Evolutionary conservation across 2,797 vertebrate species (phyloP).

Genomic region (Pseudomugil tenellus): DNA sequence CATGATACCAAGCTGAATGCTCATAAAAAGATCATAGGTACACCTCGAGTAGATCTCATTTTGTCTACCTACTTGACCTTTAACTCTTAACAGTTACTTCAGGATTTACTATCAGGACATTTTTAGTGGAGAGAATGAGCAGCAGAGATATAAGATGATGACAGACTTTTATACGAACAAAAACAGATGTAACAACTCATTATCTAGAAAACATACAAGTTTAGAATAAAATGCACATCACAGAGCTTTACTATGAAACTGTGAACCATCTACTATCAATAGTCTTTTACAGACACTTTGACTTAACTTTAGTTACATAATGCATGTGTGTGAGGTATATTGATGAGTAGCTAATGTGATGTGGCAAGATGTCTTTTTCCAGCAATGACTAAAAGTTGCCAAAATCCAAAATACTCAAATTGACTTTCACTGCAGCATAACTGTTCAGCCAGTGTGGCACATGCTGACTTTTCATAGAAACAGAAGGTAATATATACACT

Average conservation of each 20-base stretch:
- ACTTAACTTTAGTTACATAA: not conserved
- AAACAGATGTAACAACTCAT: not conserved
- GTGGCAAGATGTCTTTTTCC: slow-evolving; percentile 8
- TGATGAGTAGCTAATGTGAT: not conserved
- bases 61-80: not conserved
- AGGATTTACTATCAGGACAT: not conserved
- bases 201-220: not conserved
- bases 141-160: not conserved
- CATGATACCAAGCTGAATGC: slow-evolving; percentile 1
- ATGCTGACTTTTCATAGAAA: slow-evolving; percentile 41
- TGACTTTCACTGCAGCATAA: slow-evolving; percentile 5
- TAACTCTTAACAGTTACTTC: not conserved
- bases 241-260: not conserved
- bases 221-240: not conserved
- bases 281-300: not conserved
- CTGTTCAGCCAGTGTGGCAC: slow-evolving; percentile 26
- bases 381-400: slow-evolving; percentile 11
- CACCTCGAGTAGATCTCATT: not conserved
- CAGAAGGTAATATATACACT: slow-evolving; percentile 48
- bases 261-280: not conserved
- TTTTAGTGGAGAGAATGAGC: not conserved
- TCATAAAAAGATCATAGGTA: not conserved
- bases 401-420: slow-evolving; percentile 31
- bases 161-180: not conserved
- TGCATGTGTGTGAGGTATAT: not conserved